A percentile compares a stretch with the other conserved stretches of the same genome.
These are phyloP conservation scores for Folsomia candida DNA, from an alignment of 2,888 invertebrate genomes.

Conservation along the genomic window DNA sequence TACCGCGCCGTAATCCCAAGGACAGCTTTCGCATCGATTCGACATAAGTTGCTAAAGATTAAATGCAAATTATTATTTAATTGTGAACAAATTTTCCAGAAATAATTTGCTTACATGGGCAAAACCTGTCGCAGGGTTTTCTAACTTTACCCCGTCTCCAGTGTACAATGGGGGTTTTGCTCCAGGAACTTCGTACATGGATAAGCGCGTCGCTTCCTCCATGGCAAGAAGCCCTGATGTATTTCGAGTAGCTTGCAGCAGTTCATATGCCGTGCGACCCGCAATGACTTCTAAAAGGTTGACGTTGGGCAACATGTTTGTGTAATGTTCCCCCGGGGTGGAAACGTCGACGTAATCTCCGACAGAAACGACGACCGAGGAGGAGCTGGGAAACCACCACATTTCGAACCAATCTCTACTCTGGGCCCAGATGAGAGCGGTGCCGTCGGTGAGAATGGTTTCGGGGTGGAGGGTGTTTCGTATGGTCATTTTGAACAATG, in stretches of 20 bases:
- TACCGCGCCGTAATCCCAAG: no score
- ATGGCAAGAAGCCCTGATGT: conserved; percentile 18
- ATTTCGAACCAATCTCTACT: conserved; percentile 23
- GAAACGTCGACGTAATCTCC: conserved; percentile 10
- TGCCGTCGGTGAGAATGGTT: conserved; percentile 18
- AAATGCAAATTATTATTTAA: not conserved
- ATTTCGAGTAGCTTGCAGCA: conserved; percentile 25
- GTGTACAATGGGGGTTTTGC: conserved; percentile 36
- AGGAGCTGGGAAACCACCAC: conserved; percentile 27
- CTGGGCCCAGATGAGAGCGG: conserved; percentile 13
- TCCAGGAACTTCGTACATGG: conserved; percentile 22
- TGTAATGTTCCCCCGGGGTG: conserved; percentile 15
- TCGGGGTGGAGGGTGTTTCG: conserved; percentile 20
- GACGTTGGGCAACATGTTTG: conserved; percentile 28
- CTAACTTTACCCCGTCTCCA: conserved; percentile 17
- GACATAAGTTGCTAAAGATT: no score
- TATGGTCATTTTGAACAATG: conserved; percentile 29
- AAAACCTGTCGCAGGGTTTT: not conserved
- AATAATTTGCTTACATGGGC: not conserved
- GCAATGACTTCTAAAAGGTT: no score
- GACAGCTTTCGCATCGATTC: no score
- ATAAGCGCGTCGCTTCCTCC: conserved; percentile 28
- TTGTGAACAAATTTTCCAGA: not conserved
- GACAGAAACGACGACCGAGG: conserved; percentile 23
- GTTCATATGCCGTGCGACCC: no score